A percentile compares a stretch with the other conserved stretches of the same genome.
phyloP scores from a whole-genome alignment of 2,797 vertebrate genomes.

The Sorex maritimensis region DNA sequence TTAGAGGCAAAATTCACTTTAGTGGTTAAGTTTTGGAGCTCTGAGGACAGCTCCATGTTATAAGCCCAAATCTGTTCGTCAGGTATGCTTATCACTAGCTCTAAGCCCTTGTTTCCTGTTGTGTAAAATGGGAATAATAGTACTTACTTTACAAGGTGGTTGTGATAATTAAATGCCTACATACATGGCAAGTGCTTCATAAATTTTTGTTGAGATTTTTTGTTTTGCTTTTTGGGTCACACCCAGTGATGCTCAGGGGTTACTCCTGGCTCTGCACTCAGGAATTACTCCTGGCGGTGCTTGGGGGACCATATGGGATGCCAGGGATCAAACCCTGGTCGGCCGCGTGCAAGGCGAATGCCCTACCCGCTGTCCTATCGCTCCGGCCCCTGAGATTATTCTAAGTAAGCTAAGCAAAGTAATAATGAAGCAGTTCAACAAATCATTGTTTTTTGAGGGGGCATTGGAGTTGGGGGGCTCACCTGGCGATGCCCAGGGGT shows the following conservation, averaged over 20 bases:
- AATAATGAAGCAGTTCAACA: conserved; percentile 11
- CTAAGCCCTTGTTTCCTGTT: conserved; percentile 31
- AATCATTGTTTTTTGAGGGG: neutral
- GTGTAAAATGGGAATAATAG: neutral
- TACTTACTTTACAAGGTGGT: neutral
- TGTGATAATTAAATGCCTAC: neutral
- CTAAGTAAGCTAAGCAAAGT: conserved; percentile 17
- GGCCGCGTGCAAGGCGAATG: too few species aligned
- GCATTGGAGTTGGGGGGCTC: too few species aligned
- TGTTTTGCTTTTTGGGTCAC: neutral
- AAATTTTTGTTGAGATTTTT: neutral
- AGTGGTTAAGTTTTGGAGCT: neutral
- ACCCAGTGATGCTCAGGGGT: too few species aligned
- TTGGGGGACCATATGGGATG: too few species aligned
- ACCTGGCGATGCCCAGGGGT: too few species aligned
- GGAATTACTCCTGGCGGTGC: too few species aligned
- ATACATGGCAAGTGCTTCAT: neutral
- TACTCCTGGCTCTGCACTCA: too few species aligned
- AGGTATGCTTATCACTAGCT: neutral
- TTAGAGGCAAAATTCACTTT: conserved; percentile 33
- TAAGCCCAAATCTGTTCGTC: neutral
- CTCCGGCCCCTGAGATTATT: neutral
- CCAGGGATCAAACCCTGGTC: too few species aligned
- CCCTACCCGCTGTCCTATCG: too few species aligned
- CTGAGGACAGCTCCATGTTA: neutral